Base-by-base conservation (phyloP, 2,113 vertebrate genomes). In the Festucalex cinctus region DNA sequence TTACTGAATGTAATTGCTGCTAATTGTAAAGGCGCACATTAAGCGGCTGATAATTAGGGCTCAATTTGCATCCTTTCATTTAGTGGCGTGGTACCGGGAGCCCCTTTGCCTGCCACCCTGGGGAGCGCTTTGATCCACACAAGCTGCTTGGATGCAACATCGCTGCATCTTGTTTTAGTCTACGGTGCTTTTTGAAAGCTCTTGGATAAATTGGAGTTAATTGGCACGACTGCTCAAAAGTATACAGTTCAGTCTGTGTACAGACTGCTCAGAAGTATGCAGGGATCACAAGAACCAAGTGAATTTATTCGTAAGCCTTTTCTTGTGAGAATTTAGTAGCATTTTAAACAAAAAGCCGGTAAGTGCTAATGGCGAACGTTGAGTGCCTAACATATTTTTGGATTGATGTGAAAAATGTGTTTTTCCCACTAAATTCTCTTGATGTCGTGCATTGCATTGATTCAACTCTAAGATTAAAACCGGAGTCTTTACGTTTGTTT, bases 1-100 rank as follows among this genome's bases (percentile, higher is more conserved):
- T 94, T 93, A 89, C 89, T 88, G 90, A 90, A 91, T 94, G 93
- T 97, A 96, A 96, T 97, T 94, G 92, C 90, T 83, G 86, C 93
- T 95, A 95, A 96, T 96, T 94, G 95, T 94, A 88, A 54, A 78
- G 91, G 91, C 90, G 91, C 90, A 80, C 91, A 88, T 93, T 93
- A 94, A 93, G 88, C 92, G 89, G 88, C 68, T 88, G 91, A 91
- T 94, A 96, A 97, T 97, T 95, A 95, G 85, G 76, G 79, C 90
- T 83, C 83, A 79, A 93, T 97, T 95, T 95, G 91, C 92, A 94
- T 95, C 92, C 93, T 86, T 90, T 93, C 88, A 93, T 89, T 86
- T 73, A 85, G 87, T n/a, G 19, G 20, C 17, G 48, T 90, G 91
- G 91, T 92, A 90, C 88, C 76, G 90, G 89, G 85, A 87, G 88